These are phyloP conservation scores for Monopis laevigella DNA, from an alignment of 2,888 invertebrate genomes.

Conservation along the genomic window DNA sequence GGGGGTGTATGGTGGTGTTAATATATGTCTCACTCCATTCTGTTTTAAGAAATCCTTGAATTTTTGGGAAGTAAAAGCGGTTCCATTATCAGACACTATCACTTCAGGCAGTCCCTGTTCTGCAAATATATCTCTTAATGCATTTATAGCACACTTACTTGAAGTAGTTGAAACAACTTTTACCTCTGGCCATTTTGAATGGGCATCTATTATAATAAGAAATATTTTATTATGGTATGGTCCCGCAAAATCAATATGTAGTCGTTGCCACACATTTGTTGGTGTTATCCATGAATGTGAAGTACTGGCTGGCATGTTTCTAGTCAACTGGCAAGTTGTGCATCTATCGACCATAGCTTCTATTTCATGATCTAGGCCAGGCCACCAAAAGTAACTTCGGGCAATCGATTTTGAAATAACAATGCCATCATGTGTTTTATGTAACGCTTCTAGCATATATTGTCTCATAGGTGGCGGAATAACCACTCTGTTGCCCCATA, in stretches of 20 bases:
- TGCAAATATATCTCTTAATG: constrained; percentile 6
- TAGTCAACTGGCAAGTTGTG: constrained; percentile 14
- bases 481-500: constrained; percentile 7
- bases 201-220: constrained; percentile 18
- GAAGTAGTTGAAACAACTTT: not conserved
- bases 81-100: constrained; percentile 11
- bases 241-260: constrained; percentile 19
- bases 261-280: constrained; percentile 16
- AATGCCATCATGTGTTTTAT: constrained; percentile 15
- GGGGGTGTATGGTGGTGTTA: constrained; percentile 17
- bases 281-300: constrained; percentile 15
- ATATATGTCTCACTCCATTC: constrained; percentile 14
- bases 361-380: constrained; percentile 17
- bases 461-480: not conserved
- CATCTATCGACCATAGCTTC: constrained; percentile 17
- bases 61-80: constrained; percentile 10
- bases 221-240: constrained; percentile 18
- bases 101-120: constrained; percentile 6
- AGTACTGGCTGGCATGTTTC: constrained; percentile 16
- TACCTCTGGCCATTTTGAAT: constrained; percentile 19
- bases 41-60: constrained; percentile 10
- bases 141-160: constrained; percentile 1
- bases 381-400: constrained; percentile 19
- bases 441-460: constrained; percentile 11
- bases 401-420: constrained; percentile 20